These are phyloP conservation scores for Lerista edwardsae DNA, from an alignment of 2,797 vertebrate genomes.

Conservation along the genomic window DNA sequence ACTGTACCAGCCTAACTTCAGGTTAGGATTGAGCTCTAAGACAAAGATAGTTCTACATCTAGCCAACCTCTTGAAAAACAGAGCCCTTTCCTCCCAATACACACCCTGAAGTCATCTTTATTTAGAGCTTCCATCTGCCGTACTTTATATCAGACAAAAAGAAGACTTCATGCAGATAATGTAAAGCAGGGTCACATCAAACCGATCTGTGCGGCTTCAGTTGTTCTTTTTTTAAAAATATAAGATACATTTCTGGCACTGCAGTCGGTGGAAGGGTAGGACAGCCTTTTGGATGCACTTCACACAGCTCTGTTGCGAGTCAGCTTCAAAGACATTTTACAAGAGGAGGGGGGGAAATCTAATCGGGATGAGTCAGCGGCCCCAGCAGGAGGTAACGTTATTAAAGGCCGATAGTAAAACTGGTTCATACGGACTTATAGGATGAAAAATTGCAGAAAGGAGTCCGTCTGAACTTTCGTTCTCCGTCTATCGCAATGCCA, in stretches of 20 bases:
- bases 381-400: background rate
- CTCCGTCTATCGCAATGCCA: background rate
- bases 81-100: background rate
- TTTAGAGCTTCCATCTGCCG: background rate
- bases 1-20: no score
- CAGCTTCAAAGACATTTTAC: slow-evolving; percentile 2
- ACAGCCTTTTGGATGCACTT: slow-evolving; percentile 15
- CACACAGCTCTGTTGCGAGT: background rate
- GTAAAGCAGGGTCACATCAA: background rate
- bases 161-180: background rate
- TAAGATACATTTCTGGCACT: slow-evolving; percentile 1
- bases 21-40: no score
- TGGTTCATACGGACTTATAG: background rate
- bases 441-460: background rate
- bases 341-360: background rate
- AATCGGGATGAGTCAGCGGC: background rate
- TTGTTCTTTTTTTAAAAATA: background rate
- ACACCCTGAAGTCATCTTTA: background rate
- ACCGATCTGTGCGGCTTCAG: background rate
- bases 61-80: background rate
- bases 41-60: background rate
- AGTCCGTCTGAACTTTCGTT: background rate
- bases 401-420: background rate
- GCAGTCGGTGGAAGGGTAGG: background rate
- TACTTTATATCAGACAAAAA: background rate